Base-by-base conservation (phyloP, 2,888 invertebrate genomes). In the Julus scandinavius region DNA sequence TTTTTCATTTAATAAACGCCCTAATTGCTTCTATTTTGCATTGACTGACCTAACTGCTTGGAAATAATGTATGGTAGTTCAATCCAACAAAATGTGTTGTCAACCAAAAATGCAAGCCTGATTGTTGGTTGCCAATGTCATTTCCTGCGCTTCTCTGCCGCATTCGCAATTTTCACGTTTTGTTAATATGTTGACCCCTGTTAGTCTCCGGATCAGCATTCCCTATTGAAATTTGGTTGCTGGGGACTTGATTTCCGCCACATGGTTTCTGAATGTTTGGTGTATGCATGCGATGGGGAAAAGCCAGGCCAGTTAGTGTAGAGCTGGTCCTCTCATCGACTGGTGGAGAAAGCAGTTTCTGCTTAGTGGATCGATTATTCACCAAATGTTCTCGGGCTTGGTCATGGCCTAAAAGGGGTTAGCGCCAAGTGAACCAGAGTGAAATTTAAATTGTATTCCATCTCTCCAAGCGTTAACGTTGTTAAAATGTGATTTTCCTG, bases 181-280 rank as follows among this genome's bases (percentile, higher is more conserved):
- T 80, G 80, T 80, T 80, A 80, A 80, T 80, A 29, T 15, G 80
- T 80, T 80, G 80, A 80, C 80, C 80, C 80, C 80, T 80, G 38
- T 80, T 29, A 80, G 80, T 80, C 80, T 40, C 11, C 38, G 80
- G 80, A 80, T 80, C 80, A 80, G 80, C 80, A 80, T 80, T 80
- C 80, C 80, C 80, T 80, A 40, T 80, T 80, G 80, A 38, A 80
- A 80, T 80, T 80, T 80, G 38, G 80, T 80, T 80, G 80, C 80
- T 80, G 80, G 80, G 80, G 80, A 80, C 80, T 80, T 38, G 80
- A 80, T 40, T 80, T 80, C 38, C 80, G 72, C 80, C 80, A 80
- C 80, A 13, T 80, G 29, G 80, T 20, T 80, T 80, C 80, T 9
- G 38, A 38, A 80, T 80, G 38, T 80, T 72, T 17, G 13, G 72